Evolutionary conservation across 2,113 vertebrate species (phyloP), one percentile per base, ranked within the genome.

Genomic region (Acanthochromis polyacanthus): DNA sequence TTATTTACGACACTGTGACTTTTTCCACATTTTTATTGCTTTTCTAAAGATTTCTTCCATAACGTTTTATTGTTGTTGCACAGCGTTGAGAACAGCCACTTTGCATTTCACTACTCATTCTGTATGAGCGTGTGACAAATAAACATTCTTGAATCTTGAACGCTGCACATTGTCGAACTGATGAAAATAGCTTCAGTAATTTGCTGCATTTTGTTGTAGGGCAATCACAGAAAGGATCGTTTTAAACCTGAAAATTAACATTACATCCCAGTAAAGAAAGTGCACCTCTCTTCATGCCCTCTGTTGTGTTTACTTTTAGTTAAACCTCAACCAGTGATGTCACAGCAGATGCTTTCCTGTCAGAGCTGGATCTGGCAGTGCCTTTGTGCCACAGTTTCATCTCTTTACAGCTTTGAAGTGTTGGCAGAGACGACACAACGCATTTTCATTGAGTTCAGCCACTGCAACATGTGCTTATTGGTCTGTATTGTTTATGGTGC

Each of bases 311-410:
- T 12, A 46, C 36, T 63, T 25, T 50, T 40, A 52, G 0, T 75
- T 22, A 76, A 60, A 60, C 38, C 40, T 43, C 14, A 40, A 11
- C 58, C 55, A 40, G 73, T 30, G 36, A 14, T 19, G 17, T 65
- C 32, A 40, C 17, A 43, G 55, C 73, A 67, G 45, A 65, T 38
- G n/a, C 36, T 62, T 57, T 48, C 30, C 30, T 30, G 4, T 1
- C 30, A n/a, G 36, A 30, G 51, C 55, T n/a, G 10, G 32, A 70
- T 62, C 55, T 63, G 50, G 28, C 58, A 38, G 40, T 36, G 40
- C 16, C 75, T 56, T 40, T 46, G 20, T 52, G 40, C 11, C 58
- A 36, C 25, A 12, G 28, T 78, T 71, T 62, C 15, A 56, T 56
- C 17, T 23, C 52, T 57, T 59, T 15, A 53, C 23, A 48, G 28